Evolutionary conservation across 2,888 invertebrate species (phyloP), one percentile per base, ranked within the genome.

Genomic region (Melipona beecheii): DNA sequence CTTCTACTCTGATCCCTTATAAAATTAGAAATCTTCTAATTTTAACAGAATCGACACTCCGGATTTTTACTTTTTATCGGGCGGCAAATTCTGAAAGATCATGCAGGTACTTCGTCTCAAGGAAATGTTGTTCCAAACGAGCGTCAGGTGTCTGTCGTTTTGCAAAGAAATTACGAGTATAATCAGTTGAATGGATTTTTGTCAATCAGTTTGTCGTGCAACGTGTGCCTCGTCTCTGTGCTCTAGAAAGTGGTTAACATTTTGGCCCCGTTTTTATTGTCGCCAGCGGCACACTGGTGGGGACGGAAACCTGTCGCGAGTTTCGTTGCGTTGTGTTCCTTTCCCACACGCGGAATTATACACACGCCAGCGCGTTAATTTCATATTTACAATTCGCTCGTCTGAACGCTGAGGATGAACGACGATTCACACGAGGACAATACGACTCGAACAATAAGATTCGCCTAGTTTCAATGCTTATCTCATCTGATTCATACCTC

Each of bases 301-400:
- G 6, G 2, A 6, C 6, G 24, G 5, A 58, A 58, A 58, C 58
- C 24, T 17, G 58, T 58, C 24, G 15, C 19, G 27, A 9, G 60
- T 60, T 60, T 24, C n/a, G 24, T n/a, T 15, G 24, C n/a, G 62
- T 75, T 64, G 54, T 66, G 36, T 75, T 75, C 62, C 74, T 79
- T 86, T 83, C 86, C 78, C 87, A 83, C 78, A 31, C 27, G 11
- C 9, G 21, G 11, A 73, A 87, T 87, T 84, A 75, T 68, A 75
- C 66, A 50, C 69, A 50, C 77, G 27, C 62, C 36, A 54, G 36
- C 27, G 54, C 36, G 31, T 68, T 71, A 60, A 76, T 56, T 66
- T 66, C 19, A 52, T 71, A 70, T 74, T 62, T 75, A 75, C 73
- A 65, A 71, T 78, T 78, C 5, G 6, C 17, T 36, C 31, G 27